Evolutionary conservation across 1,140 invertebrate species (phyloP).

Genomic region (Tyrophagus putrescentiae): DNA sequence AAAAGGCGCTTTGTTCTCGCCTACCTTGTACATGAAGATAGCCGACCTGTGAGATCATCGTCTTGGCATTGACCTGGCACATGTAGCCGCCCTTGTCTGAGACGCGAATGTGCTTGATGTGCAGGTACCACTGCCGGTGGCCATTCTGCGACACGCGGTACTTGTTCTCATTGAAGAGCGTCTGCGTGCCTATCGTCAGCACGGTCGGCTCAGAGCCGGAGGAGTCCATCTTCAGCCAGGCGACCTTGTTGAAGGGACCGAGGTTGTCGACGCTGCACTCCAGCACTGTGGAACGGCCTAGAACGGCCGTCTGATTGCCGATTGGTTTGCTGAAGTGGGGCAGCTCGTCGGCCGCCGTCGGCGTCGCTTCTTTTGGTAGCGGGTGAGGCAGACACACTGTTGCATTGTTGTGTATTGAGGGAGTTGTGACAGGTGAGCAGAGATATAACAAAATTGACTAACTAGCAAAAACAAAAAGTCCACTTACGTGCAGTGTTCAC

Average conservation of each 20-base stretch:
- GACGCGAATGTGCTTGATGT: constrained; percentile 74
- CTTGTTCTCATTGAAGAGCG: constrained; percentile 69
- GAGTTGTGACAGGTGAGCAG: too few relatives aligned
- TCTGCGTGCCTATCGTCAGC: constrained; percentile 59
- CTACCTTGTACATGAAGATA: constrained; percentile 84
- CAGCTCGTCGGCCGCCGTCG: too few relatives aligned
- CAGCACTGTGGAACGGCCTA: constrained; percentile 56
- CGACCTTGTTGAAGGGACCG: constrained; percentile 62
- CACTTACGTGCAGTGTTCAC: too few relatives aligned
- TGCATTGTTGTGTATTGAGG: too few relatives aligned
- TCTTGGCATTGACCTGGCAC: constrained; percentile 90
- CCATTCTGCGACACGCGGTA: constrained; percentile 61
- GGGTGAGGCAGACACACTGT: too few relatives aligned
- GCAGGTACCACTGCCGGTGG: constrained; percentile 45
- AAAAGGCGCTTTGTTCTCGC: constrained; percentile 30
- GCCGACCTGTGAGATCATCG: constrained; percentile 70
- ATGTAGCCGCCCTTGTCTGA: constrained; percentile 76
- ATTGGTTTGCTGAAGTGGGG: constrained; percentile 56
- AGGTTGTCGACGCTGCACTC: constrained; percentile 59
- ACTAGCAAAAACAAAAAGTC: too few relatives aligned
- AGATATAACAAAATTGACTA: too few relatives aligned
- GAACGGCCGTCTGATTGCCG: constrained; percentile 56
- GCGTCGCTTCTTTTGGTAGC: too few relatives aligned
- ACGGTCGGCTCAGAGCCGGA: constrained; percentile 68
- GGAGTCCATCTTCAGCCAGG: constrained; percentile 80